Base-by-base conservation (phyloP, 2,113 vertebrate species). In the Perca flavescens region DNA sequence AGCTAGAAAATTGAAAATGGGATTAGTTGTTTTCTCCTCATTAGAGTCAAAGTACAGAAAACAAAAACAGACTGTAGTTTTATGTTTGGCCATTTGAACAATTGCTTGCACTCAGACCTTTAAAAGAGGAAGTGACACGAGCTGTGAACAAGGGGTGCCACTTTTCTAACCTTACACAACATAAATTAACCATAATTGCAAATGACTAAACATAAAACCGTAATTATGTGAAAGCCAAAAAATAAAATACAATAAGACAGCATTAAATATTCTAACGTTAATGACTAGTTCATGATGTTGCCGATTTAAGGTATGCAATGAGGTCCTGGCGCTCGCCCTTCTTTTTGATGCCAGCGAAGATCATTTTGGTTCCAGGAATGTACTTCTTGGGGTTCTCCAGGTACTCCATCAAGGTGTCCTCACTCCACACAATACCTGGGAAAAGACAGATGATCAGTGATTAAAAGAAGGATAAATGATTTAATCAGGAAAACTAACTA, bases 301-400 rank as follows among this genome's bases (percentile, higher is more conserved):
- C 83, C 6, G 93, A 92, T 89, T 97, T 97, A 74, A 98, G 94
- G 92, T 97, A 97, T 17, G 94, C 91, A 75, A 96, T 91, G 74
- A 97, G 91, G 83, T 97, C 95, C 75, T 84, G 61, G 75, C 96
- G 96, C 83, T 97, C 96, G 7, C 89, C 96, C 92, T 97, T 96
- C 95, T 97, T 98, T 91, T 96, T 97, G 93, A 97, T 96, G 76
- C 96, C 96, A 77, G 95, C 94, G 80, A 98, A 98, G 87, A 96
- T 91, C 88, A 96, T 97, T 93, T 97, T 97, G 79, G 94, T 98
- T 89, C 95, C 95, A 68, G 96, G 95, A 91, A 97, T 97, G 89
- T 96, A 97, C 91, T 98, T 97, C 94, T 97, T 97, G 40, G 96
- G 96, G 82, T 97, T 97, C 86, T 98, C 96, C 94, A 98, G 95